These are phyloP conservation scores for Clamator glandarius DNA, from an alignment of 2,797 vertebrate genomes.

Conservation along the genomic window DNA sequence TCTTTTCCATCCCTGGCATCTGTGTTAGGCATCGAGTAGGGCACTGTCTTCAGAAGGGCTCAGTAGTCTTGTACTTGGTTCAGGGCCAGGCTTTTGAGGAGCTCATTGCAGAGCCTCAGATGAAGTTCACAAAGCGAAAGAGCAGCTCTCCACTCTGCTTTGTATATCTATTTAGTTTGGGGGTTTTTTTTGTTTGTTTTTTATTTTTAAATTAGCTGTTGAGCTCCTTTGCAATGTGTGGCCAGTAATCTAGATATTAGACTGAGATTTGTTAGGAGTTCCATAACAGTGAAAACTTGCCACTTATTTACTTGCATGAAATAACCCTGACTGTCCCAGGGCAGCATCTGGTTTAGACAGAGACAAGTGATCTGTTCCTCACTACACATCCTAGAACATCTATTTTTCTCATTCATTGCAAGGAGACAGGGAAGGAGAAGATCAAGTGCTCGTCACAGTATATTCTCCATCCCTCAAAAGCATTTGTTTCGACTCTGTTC, in stretches of 20 bases:
- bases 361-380: background rate
- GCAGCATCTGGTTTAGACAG: background rate
- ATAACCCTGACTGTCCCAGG: background rate
- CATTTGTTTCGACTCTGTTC: background rate
- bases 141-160: background rate
- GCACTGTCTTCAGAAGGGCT: background rate
- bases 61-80: fast-evolving
- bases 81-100: background rate
- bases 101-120: background rate
- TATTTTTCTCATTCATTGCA: background rate
- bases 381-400: background rate
- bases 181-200: background rate
- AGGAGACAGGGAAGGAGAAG: background rate
- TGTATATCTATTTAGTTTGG: background rate
- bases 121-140: background rate
- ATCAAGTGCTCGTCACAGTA: background rate
- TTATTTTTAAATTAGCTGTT: background rate
- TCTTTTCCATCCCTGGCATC: background rate
- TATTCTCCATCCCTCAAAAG: background rate
- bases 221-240: background rate
- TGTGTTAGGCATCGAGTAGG: background rate
- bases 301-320: background rate
- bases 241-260: background rate
- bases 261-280: background rate
- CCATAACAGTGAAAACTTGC: background rate